phyloP scores from a whole-genome alignment of 2,113 vertebrate genomes.

The Columbina picui region DNA sequence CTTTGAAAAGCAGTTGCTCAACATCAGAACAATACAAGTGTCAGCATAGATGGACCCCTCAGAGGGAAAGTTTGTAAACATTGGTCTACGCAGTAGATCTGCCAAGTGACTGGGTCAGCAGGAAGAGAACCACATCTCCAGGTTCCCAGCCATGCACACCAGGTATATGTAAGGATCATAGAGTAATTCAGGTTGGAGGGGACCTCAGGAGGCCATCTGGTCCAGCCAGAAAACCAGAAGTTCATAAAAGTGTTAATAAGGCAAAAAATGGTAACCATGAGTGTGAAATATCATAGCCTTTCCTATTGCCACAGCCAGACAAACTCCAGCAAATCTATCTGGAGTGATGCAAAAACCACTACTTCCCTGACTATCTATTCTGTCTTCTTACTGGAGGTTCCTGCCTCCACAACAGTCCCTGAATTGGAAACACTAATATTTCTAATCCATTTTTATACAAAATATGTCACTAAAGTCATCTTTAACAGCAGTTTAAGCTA shows the following conservation, averaged over 20 bases:
- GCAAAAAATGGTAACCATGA: neutral
- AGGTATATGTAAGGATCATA: neutral
- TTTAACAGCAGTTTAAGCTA: neutral
- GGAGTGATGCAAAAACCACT: neutral
- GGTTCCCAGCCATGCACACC: neutral
- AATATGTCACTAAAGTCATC: neutral
- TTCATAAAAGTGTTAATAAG: neutral
- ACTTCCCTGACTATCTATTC: neutral
- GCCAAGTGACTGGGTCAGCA: neutral
- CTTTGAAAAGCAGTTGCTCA: neutral
- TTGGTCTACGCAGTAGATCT: neutral
- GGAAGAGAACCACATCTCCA: neutral
- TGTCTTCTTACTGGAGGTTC: neutral
- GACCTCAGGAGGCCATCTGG: neutral
- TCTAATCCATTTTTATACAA: neutral
- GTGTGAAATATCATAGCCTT: neutral
- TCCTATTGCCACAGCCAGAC: neutral
- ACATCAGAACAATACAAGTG: neutral
- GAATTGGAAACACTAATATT: neutral
- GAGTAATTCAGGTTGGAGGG: neutral
- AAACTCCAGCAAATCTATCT: neutral
- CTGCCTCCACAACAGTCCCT: neutral
- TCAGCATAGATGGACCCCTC: neutral
- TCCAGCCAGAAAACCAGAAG: neutral
- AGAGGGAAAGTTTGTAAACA: neutral